Evolutionary conservation across 2,113 vertebrate genomes (phyloP).

Genomic region (Tylochromis polylepis): DNA sequence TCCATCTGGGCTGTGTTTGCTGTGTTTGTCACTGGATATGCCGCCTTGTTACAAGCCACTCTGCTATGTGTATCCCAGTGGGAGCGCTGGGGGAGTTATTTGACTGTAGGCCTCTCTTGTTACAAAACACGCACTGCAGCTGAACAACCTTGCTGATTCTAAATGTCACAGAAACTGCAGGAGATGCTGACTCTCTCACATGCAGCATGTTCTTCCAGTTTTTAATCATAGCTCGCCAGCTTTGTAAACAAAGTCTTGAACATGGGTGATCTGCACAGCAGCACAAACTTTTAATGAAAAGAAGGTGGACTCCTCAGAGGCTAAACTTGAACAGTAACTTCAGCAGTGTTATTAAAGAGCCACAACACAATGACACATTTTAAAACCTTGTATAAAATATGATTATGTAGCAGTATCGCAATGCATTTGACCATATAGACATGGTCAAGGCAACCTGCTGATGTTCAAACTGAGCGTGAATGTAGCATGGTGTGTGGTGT

Average conservation of each 20-base stretch:
- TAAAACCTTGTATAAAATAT: neutral
- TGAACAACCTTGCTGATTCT: constrained; percentile 23
- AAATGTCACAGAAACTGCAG: constrained; percentile 43
- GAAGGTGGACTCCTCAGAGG: neutral
- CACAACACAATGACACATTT: neutral
- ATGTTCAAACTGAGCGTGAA: neutral
- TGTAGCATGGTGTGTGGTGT: neutral
- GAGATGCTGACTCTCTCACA: neutral
- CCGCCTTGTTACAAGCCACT: neutral
- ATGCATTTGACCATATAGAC: neutral
- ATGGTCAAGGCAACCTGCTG: neutral
- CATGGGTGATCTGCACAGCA: neutral
- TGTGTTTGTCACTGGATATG: constrained; percentile 57
- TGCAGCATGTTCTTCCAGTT: neutral
- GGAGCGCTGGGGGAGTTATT: constrained; percentile 27
- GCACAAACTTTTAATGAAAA: neutral
- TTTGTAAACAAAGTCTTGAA: neutral
- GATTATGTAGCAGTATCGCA: neutral
- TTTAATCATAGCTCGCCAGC: neutral
- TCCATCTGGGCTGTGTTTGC: neutral
- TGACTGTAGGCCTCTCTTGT: constrained; percentile 46
- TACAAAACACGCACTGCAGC: constrained; percentile 57
- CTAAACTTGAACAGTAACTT: neutral
- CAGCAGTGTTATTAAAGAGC: neutral
- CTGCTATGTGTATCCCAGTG: constrained; percentile 12